phyloP scores from a whole-genome alignment of 2,888 invertebrate species.

The Drosophila rellima region DNA sequence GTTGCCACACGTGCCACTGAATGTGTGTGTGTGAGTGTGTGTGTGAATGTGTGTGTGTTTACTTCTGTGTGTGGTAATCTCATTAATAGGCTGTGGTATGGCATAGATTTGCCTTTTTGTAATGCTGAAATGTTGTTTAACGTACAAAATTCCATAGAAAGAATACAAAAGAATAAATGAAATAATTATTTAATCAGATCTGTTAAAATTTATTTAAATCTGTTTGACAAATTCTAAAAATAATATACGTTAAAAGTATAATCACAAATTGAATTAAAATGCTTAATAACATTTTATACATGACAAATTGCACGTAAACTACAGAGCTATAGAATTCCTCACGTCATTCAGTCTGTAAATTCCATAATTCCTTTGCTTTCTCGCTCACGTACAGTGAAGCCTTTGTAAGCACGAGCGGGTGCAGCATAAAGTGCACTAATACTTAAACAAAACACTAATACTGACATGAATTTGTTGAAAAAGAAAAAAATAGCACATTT shows the following conservation, averaged over 20 bases:
- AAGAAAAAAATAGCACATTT: neutral
- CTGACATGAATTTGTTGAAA: neutral
- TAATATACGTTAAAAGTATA: neutral
- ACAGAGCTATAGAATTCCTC: neutral
- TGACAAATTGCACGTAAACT: neutral
- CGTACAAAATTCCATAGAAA: neutral
- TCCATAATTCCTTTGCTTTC: neutral
- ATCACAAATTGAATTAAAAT: neutral
- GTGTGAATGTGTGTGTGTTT: neutral
- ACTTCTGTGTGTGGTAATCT: conserved; percentile 30
- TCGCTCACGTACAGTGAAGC: neutral
- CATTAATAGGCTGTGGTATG: conserved; percentile 44
- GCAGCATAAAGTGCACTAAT: neutral
- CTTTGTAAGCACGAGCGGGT: neutral
- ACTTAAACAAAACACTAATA: neutral
- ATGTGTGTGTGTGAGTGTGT: neutral
- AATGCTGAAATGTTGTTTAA: neutral
- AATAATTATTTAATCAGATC: too few species aligned
- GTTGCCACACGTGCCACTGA: conserved; percentile 54
- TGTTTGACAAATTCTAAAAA: neutral
- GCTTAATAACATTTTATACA: conserved; percentile 1
- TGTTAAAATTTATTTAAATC: neutral
- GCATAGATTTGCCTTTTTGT: conserved; percentile 4
- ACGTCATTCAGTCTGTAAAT: neutral
- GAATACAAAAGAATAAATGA: neutral